A percentile compares a stretch with the other conserved stretches of the same genome.
Evolutionary conservation across 1,140 invertebrate genomes (phyloP).

Genomic region (Lepidostoma basale): DNA sequence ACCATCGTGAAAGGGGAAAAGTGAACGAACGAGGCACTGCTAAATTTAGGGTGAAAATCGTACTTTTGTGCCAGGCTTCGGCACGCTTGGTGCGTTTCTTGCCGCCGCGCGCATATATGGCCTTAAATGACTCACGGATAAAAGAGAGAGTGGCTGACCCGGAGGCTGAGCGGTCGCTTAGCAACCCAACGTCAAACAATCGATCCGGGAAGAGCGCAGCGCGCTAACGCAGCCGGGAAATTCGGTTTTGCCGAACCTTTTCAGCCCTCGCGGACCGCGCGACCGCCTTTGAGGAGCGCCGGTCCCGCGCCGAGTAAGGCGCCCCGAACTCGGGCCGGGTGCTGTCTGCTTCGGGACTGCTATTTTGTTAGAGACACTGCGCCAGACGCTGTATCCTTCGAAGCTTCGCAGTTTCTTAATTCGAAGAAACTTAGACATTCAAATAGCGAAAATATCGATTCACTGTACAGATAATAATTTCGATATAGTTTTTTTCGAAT

Average conservation of each 20-base stretch:
- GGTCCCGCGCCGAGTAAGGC: neutral
- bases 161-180: slow-evolving; percentile 37
- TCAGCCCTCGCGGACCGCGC: neutral
- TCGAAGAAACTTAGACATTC: no score
- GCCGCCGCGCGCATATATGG: slow-evolving; percentile 8
- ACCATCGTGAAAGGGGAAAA: neutral
- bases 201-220: slow-evolving; percentile 34
- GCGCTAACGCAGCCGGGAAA: slow-evolving; percentile 18
- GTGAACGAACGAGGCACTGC: neutral
- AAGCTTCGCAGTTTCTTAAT: no score
- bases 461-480: no score
- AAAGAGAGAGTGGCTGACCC: slow-evolving; percentile 37
- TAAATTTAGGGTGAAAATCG: neutral
- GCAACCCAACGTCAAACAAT: slow-evolving; percentile 40
- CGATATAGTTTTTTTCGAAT: no score
- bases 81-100: neutral
- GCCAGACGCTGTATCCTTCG: no score
- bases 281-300: neutral
- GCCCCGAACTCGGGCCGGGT: no score
- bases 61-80: neutral
- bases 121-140: slow-evolving; percentile 34
- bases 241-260: slow-evolving; percentile 16
- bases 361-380: no score
- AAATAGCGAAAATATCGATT: no score
- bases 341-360: no score